A percentile compares a stretch with the other conserved stretches of the same genome.
Evolutionary conservation across 2,797 vertebrate genomes (phyloP).

Genomic region (Pogonophryne albipinna): DNA sequence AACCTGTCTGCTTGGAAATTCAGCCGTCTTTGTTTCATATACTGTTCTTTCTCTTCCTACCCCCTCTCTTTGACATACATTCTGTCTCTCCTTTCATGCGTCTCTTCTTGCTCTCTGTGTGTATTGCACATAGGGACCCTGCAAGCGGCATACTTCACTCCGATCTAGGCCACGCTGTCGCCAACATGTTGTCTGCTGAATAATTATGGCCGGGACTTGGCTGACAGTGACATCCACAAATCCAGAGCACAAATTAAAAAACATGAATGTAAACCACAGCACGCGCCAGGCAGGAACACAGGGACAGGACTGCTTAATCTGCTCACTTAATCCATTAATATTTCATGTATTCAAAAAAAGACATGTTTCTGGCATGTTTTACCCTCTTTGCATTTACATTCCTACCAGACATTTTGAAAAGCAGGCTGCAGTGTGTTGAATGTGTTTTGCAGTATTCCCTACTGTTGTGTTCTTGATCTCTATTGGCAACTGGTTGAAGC

Average conservation of each 20-base stretch:
- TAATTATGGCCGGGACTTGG: constrained; percentile 28
- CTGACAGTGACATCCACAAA: constrained; percentile 34
- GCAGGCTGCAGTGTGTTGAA: background rate
- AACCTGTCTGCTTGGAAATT: constrained; percentile 1
- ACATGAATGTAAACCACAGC: constrained; percentile 38
- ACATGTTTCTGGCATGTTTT: constrained; percentile 5
- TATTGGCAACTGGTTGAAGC: background rate
- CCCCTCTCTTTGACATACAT: constrained; percentile 23
- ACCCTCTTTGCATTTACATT: constrained; percentile 6
- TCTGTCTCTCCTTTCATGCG: background rate
- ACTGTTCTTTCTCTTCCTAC: background rate
- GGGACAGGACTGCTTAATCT: constrained; percentile 3
- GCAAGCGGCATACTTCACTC: constrained; percentile 7
- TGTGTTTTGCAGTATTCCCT: background rate
- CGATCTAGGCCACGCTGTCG: constrained; percentile 50
- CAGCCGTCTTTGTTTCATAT: background rate
- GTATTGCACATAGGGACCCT: constrained; percentile 3
- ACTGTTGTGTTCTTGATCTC: background rate
- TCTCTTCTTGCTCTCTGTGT: constrained; percentile 25
- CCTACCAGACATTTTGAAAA: background rate
- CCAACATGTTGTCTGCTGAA: constrained; percentile 48
- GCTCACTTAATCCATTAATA: constrained; percentile 26
- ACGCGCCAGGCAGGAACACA: background rate
- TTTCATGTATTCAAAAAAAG: constrained; percentile 18
- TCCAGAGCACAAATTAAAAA: constrained; percentile 44